phyloP scores from a whole-genome alignment of 2,113 vertebrate genomes.

The Semicossyphus pulcher region DNA sequence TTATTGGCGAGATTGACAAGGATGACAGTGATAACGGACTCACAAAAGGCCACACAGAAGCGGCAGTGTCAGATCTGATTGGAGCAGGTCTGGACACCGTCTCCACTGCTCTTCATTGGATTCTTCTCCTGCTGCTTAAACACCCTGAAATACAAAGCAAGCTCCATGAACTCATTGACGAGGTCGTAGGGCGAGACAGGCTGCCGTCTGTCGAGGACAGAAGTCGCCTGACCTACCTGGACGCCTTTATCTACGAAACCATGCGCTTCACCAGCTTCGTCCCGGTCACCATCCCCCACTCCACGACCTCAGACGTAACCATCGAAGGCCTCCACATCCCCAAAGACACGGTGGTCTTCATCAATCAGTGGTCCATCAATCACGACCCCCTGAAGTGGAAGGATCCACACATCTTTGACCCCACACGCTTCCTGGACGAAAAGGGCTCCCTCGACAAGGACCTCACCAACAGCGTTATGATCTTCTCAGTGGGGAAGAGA shows the following conservation, averaged over 20 bases:
- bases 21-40: slow-evolving; percentile 54
- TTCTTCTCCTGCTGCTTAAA: slow-evolving; percentile 86
- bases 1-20: slow-evolving; percentile 74
- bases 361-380: slow-evolving; percentile 92
- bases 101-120: slow-evolving; percentile 83
- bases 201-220: slow-evolving; percentile 83
- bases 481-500: slow-evolving; percentile 87
- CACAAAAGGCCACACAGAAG: slow-evolving; percentile 73
- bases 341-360: slow-evolving; percentile 87
- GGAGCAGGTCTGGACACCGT: slow-evolving; percentile 87
- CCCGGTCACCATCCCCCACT: slow-evolving; percentile 89
- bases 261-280: slow-evolving; percentile 90
- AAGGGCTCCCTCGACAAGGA: slow-evolving; percentile 81
- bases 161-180: slow-evolving; percentile 85
- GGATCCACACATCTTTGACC: slow-evolving; percentile 86
- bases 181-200: slow-evolving; percentile 83
- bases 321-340: slow-evolving; percentile 85
- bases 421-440: slow-evolving; percentile 82
- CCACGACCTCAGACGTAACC: slow-evolving; percentile 86
- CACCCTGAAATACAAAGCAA: slow-evolving; percentile 81
- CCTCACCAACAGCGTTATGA: slow-evolving; percentile 82
- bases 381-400: slow-evolving; percentile 85
- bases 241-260: slow-evolving; percentile 87
- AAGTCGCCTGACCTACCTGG: slow-evolving; percentile 76
- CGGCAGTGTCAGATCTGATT: slow-evolving; percentile 80